Conservation (phyloP, 2,888 invertebrate genomes). For the Erebia ligea region DNA sequence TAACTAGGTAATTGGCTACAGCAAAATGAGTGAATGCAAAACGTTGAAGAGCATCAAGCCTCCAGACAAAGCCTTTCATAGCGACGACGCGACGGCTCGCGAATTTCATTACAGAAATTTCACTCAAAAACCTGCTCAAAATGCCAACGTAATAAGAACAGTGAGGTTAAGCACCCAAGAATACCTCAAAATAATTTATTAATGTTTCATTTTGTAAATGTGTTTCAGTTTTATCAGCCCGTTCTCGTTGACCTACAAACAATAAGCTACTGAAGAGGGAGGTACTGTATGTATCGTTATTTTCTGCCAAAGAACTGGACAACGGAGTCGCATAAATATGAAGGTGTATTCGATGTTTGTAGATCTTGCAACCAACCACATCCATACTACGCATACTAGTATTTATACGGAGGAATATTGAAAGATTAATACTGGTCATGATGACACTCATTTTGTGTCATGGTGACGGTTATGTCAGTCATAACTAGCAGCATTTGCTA, state of each 20-base stretch:
- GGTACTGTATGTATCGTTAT: too few species aligned
- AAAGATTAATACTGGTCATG: too few species aligned
- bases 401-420: too few species aligned
- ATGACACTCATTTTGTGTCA: too few species aligned
- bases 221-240: slow-evolving; percentile 18
- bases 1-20: background rate
- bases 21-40: background rate
- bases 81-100: background rate
- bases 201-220: slow-evolving; percentile 27
- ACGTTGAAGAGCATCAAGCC: background rate
- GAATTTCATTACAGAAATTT: slow-evolving; percentile 12
- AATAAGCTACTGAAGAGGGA: background rate
- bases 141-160: slow-evolving; percentile 5
- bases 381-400: too few species aligned
- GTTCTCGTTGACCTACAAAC: slow-evolving; percentile 23
- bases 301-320: background rate
- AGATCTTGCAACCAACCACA: too few species aligned
- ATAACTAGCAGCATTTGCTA: too few species aligned
- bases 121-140: slow-evolving; percentile 7
- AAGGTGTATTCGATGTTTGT: too few species aligned
- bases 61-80: background rate
- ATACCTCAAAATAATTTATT: slow-evolving; percentile 18
- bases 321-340: background rate
- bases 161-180: slow-evolving; percentile 8
- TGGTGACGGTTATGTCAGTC: too few species aligned